Base-by-base conservation (phyloP, 2,888 invertebrate genomes). In the Scrobipalpa atriplicella region DNA sequence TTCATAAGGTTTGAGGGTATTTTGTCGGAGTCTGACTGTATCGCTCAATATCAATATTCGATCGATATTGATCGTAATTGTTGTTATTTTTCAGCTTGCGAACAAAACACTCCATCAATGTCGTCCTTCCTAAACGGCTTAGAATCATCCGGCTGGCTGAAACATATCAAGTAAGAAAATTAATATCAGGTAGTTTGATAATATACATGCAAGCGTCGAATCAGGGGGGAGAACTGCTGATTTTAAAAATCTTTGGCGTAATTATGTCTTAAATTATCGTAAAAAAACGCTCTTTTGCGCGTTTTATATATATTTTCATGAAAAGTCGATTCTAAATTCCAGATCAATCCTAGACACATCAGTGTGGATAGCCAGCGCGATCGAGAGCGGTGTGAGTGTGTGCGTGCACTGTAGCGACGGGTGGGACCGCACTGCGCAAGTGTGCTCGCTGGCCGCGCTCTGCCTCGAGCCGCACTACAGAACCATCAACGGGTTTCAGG, bases 381-480 rank as follows among this genome's bases (percentile, higher is more conserved):
- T 97, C 52, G 94, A 95, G 65, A 95, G 95, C 71, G 98, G 98
- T 2, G 95, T 96, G 39, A 98, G 97, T 74, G 99, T 99, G 70
- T 96, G 99, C 65, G 99, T 99, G 16, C 99, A 99, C 92, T 99
- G 99, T 86, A 98, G 98, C 69, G 99, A 99, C 92, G 99, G 99
- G 61, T 99, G 99, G 99, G 99, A 99, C 92, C 94, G 99, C 78
- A 99, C 99, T 0, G 98, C 99, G 70, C 99, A 99, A 94, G 99
- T 98, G 64, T 98, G 99, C 88, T 98, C 99, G 95, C 99, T 99
- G 65, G 97, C 99, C 58, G 95, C 97, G 64, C 89, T 99, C 6
- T 94, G 99, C 77, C 92, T 99, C 64, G 99, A 99, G 92, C 99
- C 99, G 0, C 98, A 97, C 91, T 99, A 99, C 87, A 94, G 99